Percentiles rank a stretch among this genome's conserved stretches.
Conservation (phyloP, 2,888 invertebrate species). For the Lampropteryx suffumata region DNA sequence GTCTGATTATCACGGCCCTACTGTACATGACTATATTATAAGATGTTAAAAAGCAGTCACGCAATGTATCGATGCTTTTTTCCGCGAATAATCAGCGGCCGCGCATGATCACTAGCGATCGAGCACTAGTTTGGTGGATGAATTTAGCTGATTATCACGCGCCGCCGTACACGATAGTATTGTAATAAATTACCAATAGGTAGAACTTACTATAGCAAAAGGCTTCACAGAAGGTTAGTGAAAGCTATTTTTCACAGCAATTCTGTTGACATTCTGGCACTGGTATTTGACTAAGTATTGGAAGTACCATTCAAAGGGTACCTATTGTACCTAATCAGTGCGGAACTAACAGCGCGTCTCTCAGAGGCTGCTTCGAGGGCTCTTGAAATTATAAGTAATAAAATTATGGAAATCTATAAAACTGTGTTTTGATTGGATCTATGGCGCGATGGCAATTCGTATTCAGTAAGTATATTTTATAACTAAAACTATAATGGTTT, state of each 20-base stretch:
- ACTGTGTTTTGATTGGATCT: slow-evolving; percentile 39
- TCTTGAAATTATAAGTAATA: slow-evolving; percentile 44
- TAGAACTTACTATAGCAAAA: slow-evolving; percentile 27
- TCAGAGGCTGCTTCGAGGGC: slow-evolving; percentile 1
- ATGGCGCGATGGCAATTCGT: too few relatives aligned
- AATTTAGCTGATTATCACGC: neutral
- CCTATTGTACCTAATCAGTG: too few relatives aligned
- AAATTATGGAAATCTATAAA: slow-evolving; percentile 51
- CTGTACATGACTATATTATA: slow-evolving; percentile 3
- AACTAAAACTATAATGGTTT: too few relatives aligned
- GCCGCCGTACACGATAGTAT: neutral
- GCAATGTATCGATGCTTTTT: slow-evolving; percentile 4
- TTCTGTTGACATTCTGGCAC: slow-evolving; percentile 22
- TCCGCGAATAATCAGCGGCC: neutral
- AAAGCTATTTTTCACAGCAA: slow-evolving; percentile 49
- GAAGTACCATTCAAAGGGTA: too few relatives aligned
- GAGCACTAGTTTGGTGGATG: too few relatives aligned
- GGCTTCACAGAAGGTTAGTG: slow-evolving; percentile 66
- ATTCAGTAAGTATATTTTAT: too few relatives aligned
- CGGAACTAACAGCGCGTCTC: slow-evolving; percentile 26
- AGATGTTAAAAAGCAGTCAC: slow-evolving; percentile 2
- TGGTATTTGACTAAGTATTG: too few relatives aligned
- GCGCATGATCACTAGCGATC: neutral
- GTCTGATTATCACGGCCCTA: neutral
- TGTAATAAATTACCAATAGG: slow-evolving; percentile 5